Percentiles rank a stretch among this genome's conserved stretches.
These are phyloP conservation scores for Conchocele bisecta DNA, from an alignment of 2,888 invertebrate species.

Conservation along the genomic window DNA sequence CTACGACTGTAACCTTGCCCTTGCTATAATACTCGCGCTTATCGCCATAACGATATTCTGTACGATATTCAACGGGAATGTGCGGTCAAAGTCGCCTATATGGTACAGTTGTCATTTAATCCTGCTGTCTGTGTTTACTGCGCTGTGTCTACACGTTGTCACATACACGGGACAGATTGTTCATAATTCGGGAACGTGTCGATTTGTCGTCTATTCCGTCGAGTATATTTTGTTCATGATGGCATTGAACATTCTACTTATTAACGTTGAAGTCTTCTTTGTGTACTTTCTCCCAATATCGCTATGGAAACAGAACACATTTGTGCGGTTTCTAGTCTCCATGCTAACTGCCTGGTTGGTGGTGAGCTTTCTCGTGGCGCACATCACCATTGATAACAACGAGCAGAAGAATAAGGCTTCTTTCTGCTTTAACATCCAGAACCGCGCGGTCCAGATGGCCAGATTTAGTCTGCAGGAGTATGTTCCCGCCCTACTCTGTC, in stretches of 20 bases:
- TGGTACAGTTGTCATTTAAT: conserved; percentile 41
- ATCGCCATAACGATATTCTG: conserved; percentile 11
- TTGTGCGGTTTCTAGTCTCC: conserved; percentile 31
- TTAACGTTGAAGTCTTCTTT: conserved; percentile 30
- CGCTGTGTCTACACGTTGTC: conserved; percentile 20
- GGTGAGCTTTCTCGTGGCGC: conserved; percentile 22
- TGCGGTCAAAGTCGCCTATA: conserved; percentile 27
- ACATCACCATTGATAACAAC: conserved; percentile 41
- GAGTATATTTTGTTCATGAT: conserved; percentile 26
- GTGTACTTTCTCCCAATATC: conserved; percentile 20
- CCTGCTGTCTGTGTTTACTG: conserved; percentile 1
- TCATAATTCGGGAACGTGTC: not conserved
- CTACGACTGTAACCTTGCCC: conserved; percentile 21
- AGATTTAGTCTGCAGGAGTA: conserved; percentile 14
- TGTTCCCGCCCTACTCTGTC: conserved; percentile 17
- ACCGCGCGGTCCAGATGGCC: not conserved
- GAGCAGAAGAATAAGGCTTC: not conserved
- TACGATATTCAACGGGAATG: conserved; percentile 21
- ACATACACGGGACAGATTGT: not conserved
- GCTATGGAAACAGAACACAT: conserved; percentile 19
- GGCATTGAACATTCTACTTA: conserved; percentile 14
- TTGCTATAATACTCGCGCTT: conserved; percentile 21
- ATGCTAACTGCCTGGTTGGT: conserved; percentile 23
- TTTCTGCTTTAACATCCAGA: conserved; percentile 20
- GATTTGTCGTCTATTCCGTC: conserved; percentile 16